Conservation (phyloP, 23 tunicate species). For the Pegea sp. region DNA sequence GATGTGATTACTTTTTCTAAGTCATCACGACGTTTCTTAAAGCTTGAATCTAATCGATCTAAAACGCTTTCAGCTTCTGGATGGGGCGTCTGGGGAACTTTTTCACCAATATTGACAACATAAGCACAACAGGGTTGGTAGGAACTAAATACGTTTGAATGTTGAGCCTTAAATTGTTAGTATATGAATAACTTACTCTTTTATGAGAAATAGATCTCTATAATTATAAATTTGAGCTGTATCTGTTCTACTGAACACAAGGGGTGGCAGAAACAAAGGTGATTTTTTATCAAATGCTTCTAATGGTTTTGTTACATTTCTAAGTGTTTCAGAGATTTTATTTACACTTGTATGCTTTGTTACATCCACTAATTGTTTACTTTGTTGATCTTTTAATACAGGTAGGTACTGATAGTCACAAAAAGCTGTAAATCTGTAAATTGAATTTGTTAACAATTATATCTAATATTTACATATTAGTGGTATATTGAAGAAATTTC, state of each 20-base stretch:
- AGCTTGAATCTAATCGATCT: background rate
- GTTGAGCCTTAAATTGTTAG: too few relatives aligned
- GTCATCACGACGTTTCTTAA: background rate
- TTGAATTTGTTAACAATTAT: too few relatives aligned
- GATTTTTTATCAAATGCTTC: constrained; percentile 10
- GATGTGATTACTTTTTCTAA: too few relatives aligned
- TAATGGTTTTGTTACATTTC: constrained; percentile 18
- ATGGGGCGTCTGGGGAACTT: too few relatives aligned
- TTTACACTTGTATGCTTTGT: too few relatives aligned
- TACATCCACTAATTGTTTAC: constrained; percentile 9
- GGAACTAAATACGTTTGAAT: too few relatives aligned
- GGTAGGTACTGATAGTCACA: constrained; percentile 71
- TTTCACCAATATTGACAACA: too few relatives aligned
- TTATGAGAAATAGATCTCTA: constrained; percentile 5
- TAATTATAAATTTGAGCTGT: constrained; percentile 19
- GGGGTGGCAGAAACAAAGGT: constrained; percentile 58
- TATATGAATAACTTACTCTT: constrained; percentile 1
- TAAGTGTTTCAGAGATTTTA: too few relatives aligned
- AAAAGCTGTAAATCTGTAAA: constrained; percentile 20
- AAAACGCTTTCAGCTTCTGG: constrained; percentile 4
- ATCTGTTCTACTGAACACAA: constrained; percentile 47
- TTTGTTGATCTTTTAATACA: constrained; percentile 7
- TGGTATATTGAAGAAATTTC: too few relatives aligned
- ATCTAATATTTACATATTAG: too few relatives aligned
- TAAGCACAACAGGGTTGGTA: too few relatives aligned